These are phyloP conservation scores for Onchidella celtica DNA, from an alignment of 2,888 invertebrate genomes.

Conservation along the genomic window DNA sequence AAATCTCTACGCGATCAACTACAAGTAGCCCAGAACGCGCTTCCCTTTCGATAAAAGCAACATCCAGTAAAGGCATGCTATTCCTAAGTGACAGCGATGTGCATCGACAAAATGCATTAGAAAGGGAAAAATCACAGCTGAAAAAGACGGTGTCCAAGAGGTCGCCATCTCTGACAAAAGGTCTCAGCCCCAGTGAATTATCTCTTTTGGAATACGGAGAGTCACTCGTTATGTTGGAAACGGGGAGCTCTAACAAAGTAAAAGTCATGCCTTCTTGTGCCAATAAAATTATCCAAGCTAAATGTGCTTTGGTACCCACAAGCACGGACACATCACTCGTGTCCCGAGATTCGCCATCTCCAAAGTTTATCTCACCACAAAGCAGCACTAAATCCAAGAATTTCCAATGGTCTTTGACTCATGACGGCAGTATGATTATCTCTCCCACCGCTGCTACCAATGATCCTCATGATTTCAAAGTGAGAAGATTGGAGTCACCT, in stretches of 20 bases:
- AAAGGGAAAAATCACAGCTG: neutral
- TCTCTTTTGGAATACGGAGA: constrained; percentile 17
- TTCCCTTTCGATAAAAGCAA: neutral
- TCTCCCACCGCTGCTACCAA: neutral
- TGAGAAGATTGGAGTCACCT: neutral
- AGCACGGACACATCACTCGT: neutral
- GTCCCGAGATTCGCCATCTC: neutral
- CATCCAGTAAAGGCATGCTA: neutral
- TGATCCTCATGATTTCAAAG: neutral
- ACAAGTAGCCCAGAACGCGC: neutral
- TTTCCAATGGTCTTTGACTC: constrained; percentile 4
- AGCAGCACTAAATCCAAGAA: no score
- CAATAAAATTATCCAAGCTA: neutral
- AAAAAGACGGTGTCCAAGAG: neutral
- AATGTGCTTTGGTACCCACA: neutral
- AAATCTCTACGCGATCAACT: neutral
- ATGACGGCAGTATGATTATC: neutral
- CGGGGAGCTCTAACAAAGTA: constrained; percentile 22
- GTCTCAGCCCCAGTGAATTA: neutral
- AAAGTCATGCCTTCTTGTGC: constrained; percentile 35
- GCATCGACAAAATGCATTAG: neutral
- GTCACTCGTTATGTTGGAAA: neutral
- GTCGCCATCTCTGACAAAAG: neutral
- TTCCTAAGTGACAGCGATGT: neutral
- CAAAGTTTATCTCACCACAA: no score